These are phyloP conservation scores for Schrankia costaestrigalis DNA, from an alignment of 2,888 invertebrate genomes.

Conservation along the genomic window DNA sequence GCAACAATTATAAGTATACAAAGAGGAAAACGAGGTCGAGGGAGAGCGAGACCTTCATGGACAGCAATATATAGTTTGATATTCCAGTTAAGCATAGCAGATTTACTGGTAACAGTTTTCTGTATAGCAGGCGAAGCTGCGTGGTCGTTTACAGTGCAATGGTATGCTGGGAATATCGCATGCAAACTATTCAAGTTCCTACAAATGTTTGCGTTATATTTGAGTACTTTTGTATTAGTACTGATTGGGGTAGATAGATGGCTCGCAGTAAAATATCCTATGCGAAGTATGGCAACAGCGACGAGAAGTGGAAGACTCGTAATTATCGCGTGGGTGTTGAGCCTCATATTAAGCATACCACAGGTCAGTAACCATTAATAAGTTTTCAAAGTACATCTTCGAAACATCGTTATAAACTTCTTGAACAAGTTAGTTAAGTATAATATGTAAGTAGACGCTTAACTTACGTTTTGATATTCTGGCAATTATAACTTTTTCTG, in stretches of 20 bases:
- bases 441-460: constrained; percentile 7
- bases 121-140: constrained; percentile 90
- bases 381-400: constrained; percentile 5
- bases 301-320: constrained; percentile 85
- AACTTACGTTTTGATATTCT: background rate
- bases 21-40: constrained; percentile 80
- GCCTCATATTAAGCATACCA: constrained; percentile 87
- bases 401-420: background rate
- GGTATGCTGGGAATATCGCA: constrained; percentile 87
- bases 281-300: constrained; percentile 84
- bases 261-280: constrained; percentile 89
- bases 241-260: constrained; percentile 91
- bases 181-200: constrained; percentile 91
- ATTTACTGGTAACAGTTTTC: constrained; percentile 89
- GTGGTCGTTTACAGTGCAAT: constrained; percentile 90
- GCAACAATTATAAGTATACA: constrained; percentile 89
- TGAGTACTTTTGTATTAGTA: constrained; percentile 91
- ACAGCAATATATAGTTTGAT: constrained; percentile 88
- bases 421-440: background rate
- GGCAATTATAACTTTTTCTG: constrained; percentile 40
- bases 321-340: constrained; percentile 85
- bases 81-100: constrained; percentile 90
- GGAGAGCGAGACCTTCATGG: constrained; percentile 82
- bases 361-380: constrained; percentile 82
- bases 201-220: constrained; percentile 90